These are phyloP conservation scores for Drosophila niveifrons DNA, from an alignment of 2,888 invertebrate genomes.

Conservation along the genomic window DNA sequence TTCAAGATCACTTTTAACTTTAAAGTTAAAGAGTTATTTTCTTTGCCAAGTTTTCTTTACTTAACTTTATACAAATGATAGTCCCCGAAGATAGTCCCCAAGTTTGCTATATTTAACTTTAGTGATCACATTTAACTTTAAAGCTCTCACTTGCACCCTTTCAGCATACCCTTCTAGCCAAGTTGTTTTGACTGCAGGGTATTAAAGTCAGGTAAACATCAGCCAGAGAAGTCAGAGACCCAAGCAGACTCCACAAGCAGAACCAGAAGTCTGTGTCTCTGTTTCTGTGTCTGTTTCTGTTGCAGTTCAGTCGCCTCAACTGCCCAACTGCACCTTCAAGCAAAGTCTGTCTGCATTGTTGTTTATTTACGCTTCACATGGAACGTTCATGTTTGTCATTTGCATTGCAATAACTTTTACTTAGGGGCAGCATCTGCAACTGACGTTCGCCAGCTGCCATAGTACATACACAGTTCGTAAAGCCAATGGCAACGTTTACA, in stretches of 20 bases:
- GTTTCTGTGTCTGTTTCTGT: conserved; percentile 4
- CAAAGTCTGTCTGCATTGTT: conserved; percentile 27
- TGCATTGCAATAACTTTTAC: conserved; percentile 76
- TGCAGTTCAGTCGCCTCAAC: conserved; percentile 7
- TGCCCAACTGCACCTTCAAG: conserved; percentile 12
- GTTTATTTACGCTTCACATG: conserved; percentile 62
- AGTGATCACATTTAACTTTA: no score
- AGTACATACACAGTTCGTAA: no score
- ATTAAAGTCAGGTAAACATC: conserved; percentile 16
- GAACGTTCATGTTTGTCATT: conserved; percentile 74
- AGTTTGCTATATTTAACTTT: no score
- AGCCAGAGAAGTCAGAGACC: conserved; percentile 15
- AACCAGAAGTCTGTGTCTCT: conserved; percentile 1
- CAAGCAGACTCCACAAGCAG: not conserved
- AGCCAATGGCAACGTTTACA: conserved; percentile 63
- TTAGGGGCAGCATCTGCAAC: conserved; percentile 69
- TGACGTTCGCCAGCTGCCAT: conserved; percentile 41
- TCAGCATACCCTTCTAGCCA: not conserved
- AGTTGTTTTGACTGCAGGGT: conserved; percentile 23
- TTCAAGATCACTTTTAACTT: no score
- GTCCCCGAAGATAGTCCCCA: no score
- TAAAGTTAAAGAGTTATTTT: no score
- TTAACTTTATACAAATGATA: no score
- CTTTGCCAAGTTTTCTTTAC: no score
- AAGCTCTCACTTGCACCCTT: not conserved